A percentile compares a stretch with the other conserved stretches of the same genome.
Evolutionary conservation across 2,888 invertebrate species (phyloP).

Genomic region (Keiferia lycopersicella): DNA sequence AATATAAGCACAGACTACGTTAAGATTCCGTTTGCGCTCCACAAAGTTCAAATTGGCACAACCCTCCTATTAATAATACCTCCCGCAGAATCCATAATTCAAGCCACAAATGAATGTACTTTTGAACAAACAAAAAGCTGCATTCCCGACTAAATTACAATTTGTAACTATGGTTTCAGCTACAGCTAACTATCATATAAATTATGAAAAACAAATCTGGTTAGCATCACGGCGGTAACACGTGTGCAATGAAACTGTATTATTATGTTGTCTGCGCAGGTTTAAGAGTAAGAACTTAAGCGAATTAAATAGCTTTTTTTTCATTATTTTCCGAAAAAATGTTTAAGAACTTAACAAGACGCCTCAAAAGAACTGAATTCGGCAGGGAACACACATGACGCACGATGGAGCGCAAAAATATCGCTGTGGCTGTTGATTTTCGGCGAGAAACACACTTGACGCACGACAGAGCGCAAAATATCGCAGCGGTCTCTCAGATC

Average conservation of each 20-base stretch:
- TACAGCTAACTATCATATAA: slow-evolving; percentile 57
- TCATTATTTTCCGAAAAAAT: background rate
- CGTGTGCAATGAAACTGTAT: slow-evolving; percentile 61
- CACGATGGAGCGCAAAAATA: too few species aligned
- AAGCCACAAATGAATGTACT: slow-evolving; percentile 30
- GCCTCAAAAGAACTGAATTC: too few species aligned
- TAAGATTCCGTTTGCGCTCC: too few species aligned
- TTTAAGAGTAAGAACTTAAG: slow-evolving; percentile 10
- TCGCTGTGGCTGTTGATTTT: too few species aligned
- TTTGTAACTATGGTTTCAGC: slow-evolving; percentile 32
- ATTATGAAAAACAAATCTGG: slow-evolving; percentile 69
- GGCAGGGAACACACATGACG: too few species aligned
- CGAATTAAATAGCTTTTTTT: slow-evolving; percentile 29
- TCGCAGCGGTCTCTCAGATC: too few species aligned
- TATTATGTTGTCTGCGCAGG: slow-evolving; percentile 42
- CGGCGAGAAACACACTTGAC: too few species aligned
- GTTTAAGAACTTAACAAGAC: too few species aligned
- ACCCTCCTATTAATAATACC: slow-evolving; percentile 22
- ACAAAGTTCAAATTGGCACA: background rate
- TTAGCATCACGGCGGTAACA: slow-evolving; percentile 57
- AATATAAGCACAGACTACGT: too few species aligned
- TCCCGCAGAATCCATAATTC: slow-evolving; percentile 28
- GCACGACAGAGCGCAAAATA: too few species aligned
- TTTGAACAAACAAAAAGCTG: slow-evolving; percentile 40
- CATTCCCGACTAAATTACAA: slow-evolving; percentile 34